Evolutionary conservation across 2,113 vertebrate genomes (phyloP).

Genomic region (Emydocephalus ijimae): DNA sequence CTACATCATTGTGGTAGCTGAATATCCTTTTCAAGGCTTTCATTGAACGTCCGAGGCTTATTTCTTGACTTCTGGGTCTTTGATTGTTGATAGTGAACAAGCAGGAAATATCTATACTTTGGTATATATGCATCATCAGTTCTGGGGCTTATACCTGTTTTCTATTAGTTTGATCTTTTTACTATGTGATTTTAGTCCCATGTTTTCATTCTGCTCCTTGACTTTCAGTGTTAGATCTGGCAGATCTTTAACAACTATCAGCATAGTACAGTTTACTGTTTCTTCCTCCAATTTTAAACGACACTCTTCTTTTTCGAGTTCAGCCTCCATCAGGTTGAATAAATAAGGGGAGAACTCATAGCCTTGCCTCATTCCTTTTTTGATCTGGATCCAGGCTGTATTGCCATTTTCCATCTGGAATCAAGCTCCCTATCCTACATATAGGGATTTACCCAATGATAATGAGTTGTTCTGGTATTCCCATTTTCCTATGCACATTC

Average conservation of each 20-base stretch:
- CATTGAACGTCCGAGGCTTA: background rate
- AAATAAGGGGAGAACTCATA: background rate
- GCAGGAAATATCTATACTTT: background rate
- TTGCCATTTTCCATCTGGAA: background rate
- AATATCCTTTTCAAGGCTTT: background rate
- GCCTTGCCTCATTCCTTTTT: background rate
- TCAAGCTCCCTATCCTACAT: background rate
- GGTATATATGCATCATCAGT: background rate
- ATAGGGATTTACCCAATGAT: background rate
- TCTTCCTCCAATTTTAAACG: background rate
- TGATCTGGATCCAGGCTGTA: background rate
- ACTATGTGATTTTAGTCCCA: background rate
- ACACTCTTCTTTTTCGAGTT: background rate
- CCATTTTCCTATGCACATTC: background rate
- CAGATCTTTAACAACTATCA: background rate
- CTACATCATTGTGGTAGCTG: background rate
- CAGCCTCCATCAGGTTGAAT: background rate
- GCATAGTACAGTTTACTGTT: background rate
- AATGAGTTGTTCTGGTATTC: background rate
- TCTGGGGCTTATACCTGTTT: background rate
- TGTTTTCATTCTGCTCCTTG: background rate
- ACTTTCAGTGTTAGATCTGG: background rate
- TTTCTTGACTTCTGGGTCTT: background rate
- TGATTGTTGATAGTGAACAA: background rate
- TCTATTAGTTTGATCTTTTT: background rate